phyloP scores from a whole-genome alignment of 2,888 invertebrate species.

The Polydrusus pterygomalis region DNA sequence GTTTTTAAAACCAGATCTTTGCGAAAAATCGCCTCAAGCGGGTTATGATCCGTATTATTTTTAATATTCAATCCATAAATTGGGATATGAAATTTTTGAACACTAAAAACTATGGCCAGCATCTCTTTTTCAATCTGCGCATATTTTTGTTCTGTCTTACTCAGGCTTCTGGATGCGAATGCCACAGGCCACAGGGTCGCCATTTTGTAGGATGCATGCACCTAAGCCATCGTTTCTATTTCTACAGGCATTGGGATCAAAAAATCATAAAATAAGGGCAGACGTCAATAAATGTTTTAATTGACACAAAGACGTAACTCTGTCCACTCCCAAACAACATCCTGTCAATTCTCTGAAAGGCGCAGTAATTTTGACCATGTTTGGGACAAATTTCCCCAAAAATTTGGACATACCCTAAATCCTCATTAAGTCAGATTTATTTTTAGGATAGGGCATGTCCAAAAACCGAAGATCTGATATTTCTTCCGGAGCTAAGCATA shows the following conservation, averaged over 20 bases:
- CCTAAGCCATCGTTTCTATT: conserved; percentile 65
- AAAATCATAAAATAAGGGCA: conserved; percentile 59
- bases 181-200: too few species aligned
- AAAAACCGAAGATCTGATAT: too few species aligned
- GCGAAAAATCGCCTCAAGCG: too few species aligned
- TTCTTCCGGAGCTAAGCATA: too few species aligned
- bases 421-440: conserved; percentile 55
- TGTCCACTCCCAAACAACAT: conserved; percentile 55
- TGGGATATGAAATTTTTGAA: too few species aligned
- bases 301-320: conserved; percentile 50
- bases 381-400: conserved; percentile 51
- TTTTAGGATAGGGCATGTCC: conserved; percentile 55
- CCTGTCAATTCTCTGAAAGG: conserved; percentile 56
- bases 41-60: too few species aligned
- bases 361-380: conserved; percentile 45
- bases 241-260: conserved; percentile 59
- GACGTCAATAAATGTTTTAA: conserved; percentile 57
- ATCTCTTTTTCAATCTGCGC: conserved; percentile 68
- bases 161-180: conserved; percentile 62
- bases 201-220: too few species aligned
- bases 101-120: conserved; percentile 65
- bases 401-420: too few species aligned
- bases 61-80: too few species aligned
- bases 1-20: too few species aligned
- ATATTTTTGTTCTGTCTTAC: conserved; percentile 63